Evolutionary conservation across 2,113 vertebrate species (phyloP), one percentile per base, ranked within the genome.

Genomic region (Sardina pilchardus): DNA sequence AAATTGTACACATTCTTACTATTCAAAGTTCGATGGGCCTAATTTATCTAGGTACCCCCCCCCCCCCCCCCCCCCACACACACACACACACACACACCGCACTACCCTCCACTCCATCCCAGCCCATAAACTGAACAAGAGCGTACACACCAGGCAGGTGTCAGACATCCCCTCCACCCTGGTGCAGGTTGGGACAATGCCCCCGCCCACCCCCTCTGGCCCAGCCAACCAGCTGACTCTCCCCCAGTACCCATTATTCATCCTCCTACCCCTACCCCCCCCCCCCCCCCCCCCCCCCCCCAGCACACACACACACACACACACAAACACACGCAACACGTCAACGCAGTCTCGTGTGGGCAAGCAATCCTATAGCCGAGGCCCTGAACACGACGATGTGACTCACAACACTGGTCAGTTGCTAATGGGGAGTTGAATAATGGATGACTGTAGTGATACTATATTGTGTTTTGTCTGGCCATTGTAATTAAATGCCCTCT

Each of bases 121-220:
- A 67, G 4, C 63, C 63, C 63, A 34, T 71, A 71, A 71, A 34
- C 63, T 10, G 21, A 63, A 63, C 56, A 63, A 26, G 63, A 71
- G 63, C 1, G 9, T 4, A 34, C 26, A 71, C 63, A 71, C 63
- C 63, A 71, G 63, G 63, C 63, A 71, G 63, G 63, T 71, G 63
- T 14, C 63, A 30, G 26, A 71, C 63, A 71, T 71, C 63, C 7
- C 63, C n/a, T 26, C 63, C 63, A 34, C 63, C 63, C 26, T 12
- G 63, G 63, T 71, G 63, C 63, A 71, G 63, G 63, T 71, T 34
- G 9, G 26, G 63, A 71, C 63, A 71, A 71, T 71, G 63, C 63
- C 63, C 59, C 26, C 34, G 63, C 3, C 63, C 63, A 34, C 63
- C 26, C 63, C 26, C 63, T 71, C 63, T 71, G 63, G 30, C 63